Evolutionary conservation across 2,888 invertebrate species (phyloP), one percentile per base, ranked within the genome.

Genomic region (Synergus laeviventris): DNA sequence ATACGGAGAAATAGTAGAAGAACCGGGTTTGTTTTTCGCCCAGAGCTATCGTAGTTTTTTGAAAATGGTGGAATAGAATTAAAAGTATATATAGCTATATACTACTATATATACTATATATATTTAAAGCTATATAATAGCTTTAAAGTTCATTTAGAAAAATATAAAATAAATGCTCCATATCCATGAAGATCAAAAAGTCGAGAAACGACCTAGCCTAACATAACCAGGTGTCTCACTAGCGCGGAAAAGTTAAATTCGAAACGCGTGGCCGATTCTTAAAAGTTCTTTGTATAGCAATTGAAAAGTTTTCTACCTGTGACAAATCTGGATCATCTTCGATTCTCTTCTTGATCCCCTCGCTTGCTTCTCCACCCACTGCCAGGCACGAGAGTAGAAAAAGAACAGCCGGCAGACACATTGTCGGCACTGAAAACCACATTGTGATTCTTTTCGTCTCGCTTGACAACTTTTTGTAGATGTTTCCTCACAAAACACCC

Each of bases 311-410:
- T 76, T 82, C 80, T 62, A 87, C 88, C 87, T 88, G 84, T 76
- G 90, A 90, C 78, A 91, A 84, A 76, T 90, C 87, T 79, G 87
- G 70, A 76, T 90, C 90, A 61, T 87, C 88, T 64, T 89, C 87
- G 31, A 91, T 90, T 84, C 85, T 89, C n/a, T 85, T 84, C 78
- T 88, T 87, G 56, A 91, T 88, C 60, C 87, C 85, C 39, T 77
- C 79, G 62, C 61, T 82, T 16, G 84, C 84, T 21, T 77, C 76
- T 79, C 74, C 70, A 36, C 49, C 70, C 31, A 45, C 49, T 14
- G 24, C 14, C 59, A 59, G 54, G 54, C 54, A 54, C 54, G 54
- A n/a, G 49, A 81, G 56, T 49, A 79, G 45, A 24, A 79, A 54
- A 61, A 78, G 62, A 56, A 76, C 74, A 62, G 74, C 74, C 78